Percentiles rank a stretch among this genome's conserved stretches.
These are phyloP conservation scores for Phrynosoma blainvillii DNA, from an alignment of 2,113 vertebrate genomes.

Conservation along the genomic window DNA sequence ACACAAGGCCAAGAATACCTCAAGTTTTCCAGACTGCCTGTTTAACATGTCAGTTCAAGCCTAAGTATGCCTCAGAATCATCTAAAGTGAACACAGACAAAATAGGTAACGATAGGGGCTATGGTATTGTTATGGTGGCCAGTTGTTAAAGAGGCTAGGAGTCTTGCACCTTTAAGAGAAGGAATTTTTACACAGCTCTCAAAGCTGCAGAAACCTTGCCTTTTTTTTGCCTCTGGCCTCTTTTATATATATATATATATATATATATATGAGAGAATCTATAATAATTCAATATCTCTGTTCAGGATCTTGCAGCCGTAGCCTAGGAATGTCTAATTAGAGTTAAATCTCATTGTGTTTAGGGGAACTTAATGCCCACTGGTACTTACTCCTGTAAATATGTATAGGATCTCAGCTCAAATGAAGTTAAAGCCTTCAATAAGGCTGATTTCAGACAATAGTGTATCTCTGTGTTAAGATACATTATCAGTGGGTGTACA, in stretches of 20 bases:
- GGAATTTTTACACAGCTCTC: not conserved
- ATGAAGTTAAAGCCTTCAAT: not conserved
- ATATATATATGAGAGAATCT: no score
- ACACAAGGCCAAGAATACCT: no score
- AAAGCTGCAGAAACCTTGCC: not conserved
- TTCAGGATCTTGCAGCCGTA: no score
- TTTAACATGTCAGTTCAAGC: not conserved
- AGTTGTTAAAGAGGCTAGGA: not conserved
- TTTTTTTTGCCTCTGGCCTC: not conserved
- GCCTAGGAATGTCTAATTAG: not conserved
- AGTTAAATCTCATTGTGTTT: not conserved
- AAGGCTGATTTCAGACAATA: not conserved
- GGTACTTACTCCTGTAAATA: not conserved
- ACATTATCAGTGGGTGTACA: not conserved
- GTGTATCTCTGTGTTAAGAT: not conserved
- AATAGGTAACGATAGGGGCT: not conserved
- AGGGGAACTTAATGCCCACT: not conserved
- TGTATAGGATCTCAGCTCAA: not conserved
- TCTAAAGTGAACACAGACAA: not conserved
- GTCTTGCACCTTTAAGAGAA: not conserved
- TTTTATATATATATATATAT: no score
- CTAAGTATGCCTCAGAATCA: not conserved
- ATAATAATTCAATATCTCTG: not conserved
- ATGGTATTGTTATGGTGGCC: not conserved
- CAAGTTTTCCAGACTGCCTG: no score